A percentile compares a stretch with the other conserved stretches of the same genome.
Evolutionary conservation across 2,113 vertebrate species (phyloP).

Genomic region (Scophthalmus maximus): DNA sequence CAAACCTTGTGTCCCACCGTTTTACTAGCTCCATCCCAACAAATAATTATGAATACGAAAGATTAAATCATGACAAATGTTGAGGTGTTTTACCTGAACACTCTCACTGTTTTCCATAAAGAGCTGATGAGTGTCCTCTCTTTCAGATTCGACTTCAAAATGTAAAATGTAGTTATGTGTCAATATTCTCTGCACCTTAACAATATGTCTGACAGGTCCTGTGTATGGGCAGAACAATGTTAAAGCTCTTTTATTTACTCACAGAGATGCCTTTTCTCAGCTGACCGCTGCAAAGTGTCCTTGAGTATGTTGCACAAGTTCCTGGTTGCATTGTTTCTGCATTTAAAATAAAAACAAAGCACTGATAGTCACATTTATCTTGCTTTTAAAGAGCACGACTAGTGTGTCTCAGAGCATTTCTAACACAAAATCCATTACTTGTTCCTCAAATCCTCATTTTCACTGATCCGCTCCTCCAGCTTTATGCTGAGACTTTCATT

Average conservation of each 20-base stretch:
- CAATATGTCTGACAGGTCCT: background rate
- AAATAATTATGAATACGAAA: background rate
- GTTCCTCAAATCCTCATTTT: conserved; percentile 92
- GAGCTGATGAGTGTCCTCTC: conserved; percentile 89
- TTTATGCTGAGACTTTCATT: conserved; percentile 93
- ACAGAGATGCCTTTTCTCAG: conserved; percentile 92
- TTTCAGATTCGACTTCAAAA: conserved; percentile 90
- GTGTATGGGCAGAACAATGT: background rate
- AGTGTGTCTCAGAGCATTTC: background rate
- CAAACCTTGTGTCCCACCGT: background rate
- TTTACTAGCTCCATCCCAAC: background rate
- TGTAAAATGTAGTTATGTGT: background rate
- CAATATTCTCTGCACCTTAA: background rate
- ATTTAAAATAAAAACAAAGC: conserved; percentile 24
- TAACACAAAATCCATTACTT: conserved; percentile 87
- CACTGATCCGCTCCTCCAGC: conserved; percentile 90
- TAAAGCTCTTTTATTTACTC: conserved; percentile 73
- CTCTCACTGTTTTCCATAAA: conserved; percentile 86
- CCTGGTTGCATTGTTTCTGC: conserved; percentile 87
- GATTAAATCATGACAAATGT: background rate
- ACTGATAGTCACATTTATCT: background rate
- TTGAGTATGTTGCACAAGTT: conserved; percentile 91
- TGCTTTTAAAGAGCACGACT: background rate
- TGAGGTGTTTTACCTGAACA: conserved; percentile 84
- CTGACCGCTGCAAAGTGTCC: conserved; percentile 88